Percentiles rank a stretch among this genome's conserved stretches.
phyloP scores from a whole-genome alignment of 1,140 invertebrate species.

The Theocolax elegans region DNA sequence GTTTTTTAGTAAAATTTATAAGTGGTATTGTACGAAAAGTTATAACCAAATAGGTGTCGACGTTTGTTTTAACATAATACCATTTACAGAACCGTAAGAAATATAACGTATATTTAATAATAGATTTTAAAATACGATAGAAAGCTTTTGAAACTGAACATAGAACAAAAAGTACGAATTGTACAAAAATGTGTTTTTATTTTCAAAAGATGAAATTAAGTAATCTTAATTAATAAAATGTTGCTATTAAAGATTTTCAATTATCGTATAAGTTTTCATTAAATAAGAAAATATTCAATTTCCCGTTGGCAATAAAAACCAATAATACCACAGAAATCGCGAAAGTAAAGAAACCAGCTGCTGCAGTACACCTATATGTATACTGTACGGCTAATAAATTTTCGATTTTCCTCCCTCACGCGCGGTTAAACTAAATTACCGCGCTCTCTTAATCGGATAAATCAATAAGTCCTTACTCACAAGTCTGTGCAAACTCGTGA shows the following conservation, averaged over 20 bases:
- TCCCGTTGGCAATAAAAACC: neutral
- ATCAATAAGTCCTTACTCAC: constrained; percentile 12
- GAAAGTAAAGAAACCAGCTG: neutral
- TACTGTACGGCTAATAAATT: constrained; percentile 34
- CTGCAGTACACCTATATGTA: constrained; percentile 20
- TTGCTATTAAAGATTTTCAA: neutral
- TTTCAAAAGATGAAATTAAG: too few species aligned
- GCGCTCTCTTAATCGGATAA: constrained; percentile 10
- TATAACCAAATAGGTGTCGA: too few species aligned
- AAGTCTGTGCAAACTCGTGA: neutral
- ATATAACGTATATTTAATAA: too few species aligned
- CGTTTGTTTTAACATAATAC: too few species aligned
- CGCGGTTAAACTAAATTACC: neutral
- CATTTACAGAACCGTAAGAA: too few species aligned
- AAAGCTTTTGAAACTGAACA: too few species aligned
- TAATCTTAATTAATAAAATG: too few species aligned
- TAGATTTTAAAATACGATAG: too few species aligned
- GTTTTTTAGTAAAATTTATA: too few species aligned
- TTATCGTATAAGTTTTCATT: neutral
- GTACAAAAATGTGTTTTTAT: too few species aligned
- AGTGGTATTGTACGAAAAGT: too few species aligned
- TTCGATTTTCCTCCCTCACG: constrained; percentile 3
- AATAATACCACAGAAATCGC: neutral
- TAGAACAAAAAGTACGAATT: too few species aligned
- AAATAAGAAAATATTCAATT: neutral